A percentile compares a stretch with the other conserved stretches of the same genome.
These are phyloP conservation scores for Celastrina argiolus DNA, from an alignment of 2,888 invertebrate species.

Conservation along the genomic window DNA sequence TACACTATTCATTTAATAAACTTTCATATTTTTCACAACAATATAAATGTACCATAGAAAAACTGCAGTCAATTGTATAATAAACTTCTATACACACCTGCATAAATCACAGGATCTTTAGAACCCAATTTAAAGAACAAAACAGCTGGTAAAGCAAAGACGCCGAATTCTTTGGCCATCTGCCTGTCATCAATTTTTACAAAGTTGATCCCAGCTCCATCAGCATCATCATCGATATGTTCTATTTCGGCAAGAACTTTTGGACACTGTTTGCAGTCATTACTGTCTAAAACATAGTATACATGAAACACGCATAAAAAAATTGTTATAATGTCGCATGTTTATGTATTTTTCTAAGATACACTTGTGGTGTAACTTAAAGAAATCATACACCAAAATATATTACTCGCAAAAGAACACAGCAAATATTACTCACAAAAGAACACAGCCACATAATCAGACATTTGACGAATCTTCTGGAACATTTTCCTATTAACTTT, in stretches of 20 bases:
- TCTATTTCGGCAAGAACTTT: conserved; percentile 92
- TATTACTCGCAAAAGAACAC: conserved; percentile 18
- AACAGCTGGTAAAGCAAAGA: conserved; percentile 93
- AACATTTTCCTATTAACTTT: conserved; percentile 95
- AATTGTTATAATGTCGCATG: conserved; percentile 1
- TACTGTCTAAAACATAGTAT: conserved; percentile 87
- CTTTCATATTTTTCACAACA: too few species aligned
- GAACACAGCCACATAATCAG: conserved; percentile 94
- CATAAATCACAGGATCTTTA: conserved; percentile 94
- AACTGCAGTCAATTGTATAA: not conserved
- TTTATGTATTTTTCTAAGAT: too few species aligned
- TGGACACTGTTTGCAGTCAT: conserved; percentile 96
- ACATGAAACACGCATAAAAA: conserved; percentile 62
- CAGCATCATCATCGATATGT: conserved; percentile 96
- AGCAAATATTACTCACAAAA: conserved; percentile 84
- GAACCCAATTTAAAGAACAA: conserved; percentile 92
- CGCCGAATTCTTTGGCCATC: conserved; percentile 91
- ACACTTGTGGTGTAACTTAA: too few species aligned
- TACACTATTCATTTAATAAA: too few species aligned
- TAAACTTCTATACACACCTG: conserved; percentile 74
- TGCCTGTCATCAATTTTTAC: conserved; percentile 94
- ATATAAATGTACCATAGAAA: too few species aligned
- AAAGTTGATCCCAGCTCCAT: conserved; percentile 92
- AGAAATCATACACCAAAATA: too few species aligned
- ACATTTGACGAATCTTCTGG: conserved; percentile 90